Base-by-base conservation (phyloP, 2,113 vertebrate species). In the Ammodytes marinus region DNA sequence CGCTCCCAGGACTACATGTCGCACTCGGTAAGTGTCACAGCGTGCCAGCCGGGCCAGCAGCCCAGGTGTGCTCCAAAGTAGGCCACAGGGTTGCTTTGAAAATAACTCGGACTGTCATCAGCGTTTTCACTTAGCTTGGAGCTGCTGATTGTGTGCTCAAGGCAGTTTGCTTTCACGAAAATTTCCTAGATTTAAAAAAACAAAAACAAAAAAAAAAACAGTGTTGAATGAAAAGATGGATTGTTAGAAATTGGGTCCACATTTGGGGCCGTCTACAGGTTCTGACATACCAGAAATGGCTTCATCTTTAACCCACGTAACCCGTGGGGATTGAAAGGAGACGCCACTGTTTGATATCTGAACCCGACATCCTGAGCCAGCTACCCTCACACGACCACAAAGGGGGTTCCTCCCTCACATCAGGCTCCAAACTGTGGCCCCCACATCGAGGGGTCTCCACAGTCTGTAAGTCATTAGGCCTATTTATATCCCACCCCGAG, bases 11-110 rank as follows among this genome's bases (percentile, higher is more conserved):
- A 93, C 58, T 86, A 93, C 85, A 85, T 95, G 82, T 94, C 91
- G 89, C 95, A 94, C 64, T 93, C 94, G 5, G 95, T 96, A 93
- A 94, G 95, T 93, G 83, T 83, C 86, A 68, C 65, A 3, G 52
- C 4, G 39, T 52, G 72, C 69, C 79, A 45, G 46, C 69, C 79
- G 42, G 46, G 49, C 60, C 35, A 17, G 57, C 40, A 65, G 45
- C 35, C 69, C 84, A 87, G 88, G 86, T 85, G 90, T 37, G 50
- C 70, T 82, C 27, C 52, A 19, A 83, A 89, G 63, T 84, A 77
- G 85, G 80, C 69, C 75, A 35, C 46, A 39, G 73, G 68, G 71
- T 65, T 27, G 59, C 15, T 65, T 82, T 77, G 77, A 79, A 84
- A 86, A 86, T 76, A 84, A 80, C 69, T 52, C 4, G 27, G 58